Conservation (phyloP, 2,888 invertebrate genomes). For the Furcula furcula region DNA sequence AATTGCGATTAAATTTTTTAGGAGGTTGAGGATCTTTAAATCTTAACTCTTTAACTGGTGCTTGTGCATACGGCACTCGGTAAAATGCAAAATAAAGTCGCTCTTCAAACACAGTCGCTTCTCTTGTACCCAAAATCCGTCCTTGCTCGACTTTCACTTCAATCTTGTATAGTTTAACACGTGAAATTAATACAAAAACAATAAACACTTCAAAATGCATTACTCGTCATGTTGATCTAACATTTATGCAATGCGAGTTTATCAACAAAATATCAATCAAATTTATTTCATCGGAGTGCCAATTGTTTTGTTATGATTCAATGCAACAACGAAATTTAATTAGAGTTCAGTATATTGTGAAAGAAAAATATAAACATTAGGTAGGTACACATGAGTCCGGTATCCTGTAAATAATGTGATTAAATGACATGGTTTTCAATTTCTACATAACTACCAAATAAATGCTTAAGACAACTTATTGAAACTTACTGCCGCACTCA, state of each 20-base stretch:
- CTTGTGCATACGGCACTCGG: constrained; percentile 63
- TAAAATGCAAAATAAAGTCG: constrained; percentile 62
- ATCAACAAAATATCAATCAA: neutral
- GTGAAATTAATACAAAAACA: constrained; percentile 26
- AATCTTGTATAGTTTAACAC: constrained; percentile 31
- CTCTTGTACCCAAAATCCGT: constrained; percentile 44
- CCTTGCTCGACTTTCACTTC: constrained; percentile 58
- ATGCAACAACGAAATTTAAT: constrained; percentile 2
- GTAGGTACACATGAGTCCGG: no score
- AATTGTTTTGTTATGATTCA: constrained; percentile 36
- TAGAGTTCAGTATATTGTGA: no score
- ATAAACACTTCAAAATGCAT: constrained; percentile 32
- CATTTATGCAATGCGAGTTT: neutral
- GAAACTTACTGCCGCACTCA: no score
- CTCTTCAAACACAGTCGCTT: constrained; percentile 48
- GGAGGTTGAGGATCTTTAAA: constrained; percentile 60
- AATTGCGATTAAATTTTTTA: constrained; percentile 71
- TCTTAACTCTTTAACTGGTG: constrained; percentile 55
- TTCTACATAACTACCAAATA: no score
- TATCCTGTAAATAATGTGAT: no score
- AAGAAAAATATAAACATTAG: no score
- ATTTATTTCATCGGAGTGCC: constrained; percentile 38
- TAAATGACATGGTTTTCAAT: no score
- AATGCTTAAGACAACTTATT: no score
- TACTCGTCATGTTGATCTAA: constrained; percentile 27